phyloP scores from a whole-genome alignment of 2,797 vertebrate species.

The Rallus crepitans region DNA sequence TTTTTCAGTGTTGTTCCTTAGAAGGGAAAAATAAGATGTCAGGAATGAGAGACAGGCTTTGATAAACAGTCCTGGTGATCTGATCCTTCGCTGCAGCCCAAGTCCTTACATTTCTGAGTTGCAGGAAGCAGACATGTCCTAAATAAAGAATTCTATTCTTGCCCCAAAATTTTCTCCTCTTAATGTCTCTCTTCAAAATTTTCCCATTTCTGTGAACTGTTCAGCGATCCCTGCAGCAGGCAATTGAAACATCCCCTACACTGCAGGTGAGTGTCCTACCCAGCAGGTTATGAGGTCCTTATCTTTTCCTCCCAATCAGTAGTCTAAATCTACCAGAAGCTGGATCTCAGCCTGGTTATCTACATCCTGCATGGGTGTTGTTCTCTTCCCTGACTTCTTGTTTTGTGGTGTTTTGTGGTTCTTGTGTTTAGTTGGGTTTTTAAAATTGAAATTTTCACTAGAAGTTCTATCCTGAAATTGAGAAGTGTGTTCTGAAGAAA shows the following conservation, averaged over 20 bases:
- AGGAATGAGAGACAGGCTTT: background rate
- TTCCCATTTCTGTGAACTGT: background rate
- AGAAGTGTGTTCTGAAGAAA: background rate
- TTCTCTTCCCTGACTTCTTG: background rate
- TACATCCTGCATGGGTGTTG: background rate
- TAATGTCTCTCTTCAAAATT: background rate
- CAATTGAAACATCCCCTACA: background rate
- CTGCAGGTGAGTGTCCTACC: background rate
- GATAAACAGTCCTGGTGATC: background rate
- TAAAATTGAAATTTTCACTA: background rate
- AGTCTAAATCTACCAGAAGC: background rate
- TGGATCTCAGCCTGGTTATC: background rate
- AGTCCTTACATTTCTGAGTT: background rate
- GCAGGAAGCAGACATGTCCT: background rate
- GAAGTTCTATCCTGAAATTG: background rate
- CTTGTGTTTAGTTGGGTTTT: background rate
- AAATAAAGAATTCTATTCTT: background rate
- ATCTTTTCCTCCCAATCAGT: background rate
- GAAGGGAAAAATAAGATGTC: background rate
- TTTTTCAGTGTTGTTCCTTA: background rate
- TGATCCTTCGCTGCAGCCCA: accelerated
- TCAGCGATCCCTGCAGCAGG: background rate
- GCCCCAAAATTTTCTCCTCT: background rate
- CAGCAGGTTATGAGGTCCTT: background rate
- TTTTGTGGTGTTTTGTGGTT: background rate